Conservation (phyloP, 1,140 invertebrate species). For the Drosophila miranda region DNA sequence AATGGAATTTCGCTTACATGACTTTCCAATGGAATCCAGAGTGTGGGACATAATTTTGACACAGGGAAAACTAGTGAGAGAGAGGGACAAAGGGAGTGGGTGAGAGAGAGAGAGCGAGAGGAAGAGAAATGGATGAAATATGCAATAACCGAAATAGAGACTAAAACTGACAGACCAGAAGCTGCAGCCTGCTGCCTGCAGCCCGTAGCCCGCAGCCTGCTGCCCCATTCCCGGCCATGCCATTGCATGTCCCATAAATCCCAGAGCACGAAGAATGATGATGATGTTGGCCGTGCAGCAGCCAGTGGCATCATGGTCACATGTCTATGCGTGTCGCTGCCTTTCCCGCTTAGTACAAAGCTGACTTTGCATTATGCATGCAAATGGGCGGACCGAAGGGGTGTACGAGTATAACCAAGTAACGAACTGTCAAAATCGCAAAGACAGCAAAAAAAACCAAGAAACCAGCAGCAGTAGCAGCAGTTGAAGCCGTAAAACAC, state of each 20-base stretch:
- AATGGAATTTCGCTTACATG: conserved; percentile 57
- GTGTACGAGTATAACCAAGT: conserved; percentile 55
- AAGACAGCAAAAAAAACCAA: conserved; percentile 45
- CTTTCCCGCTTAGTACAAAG: conserved; percentile 51
- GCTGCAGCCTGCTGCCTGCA: not conserved
- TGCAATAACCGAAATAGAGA: conserved; percentile 65
- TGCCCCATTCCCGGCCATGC: conserved; percentile 13
- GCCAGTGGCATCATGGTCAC: conserved; percentile 33
- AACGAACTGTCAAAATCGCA: conserved; percentile 80
- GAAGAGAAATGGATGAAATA: conserved; percentile 49
- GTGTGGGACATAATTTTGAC: conserved; percentile 44
- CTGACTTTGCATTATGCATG: conserved; percentile 66
- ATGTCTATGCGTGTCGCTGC: conserved; percentile 22
- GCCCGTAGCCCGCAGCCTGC: not conserved
- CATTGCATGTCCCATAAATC: conserved; percentile 59
- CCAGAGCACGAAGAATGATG: conserved; percentile 34
- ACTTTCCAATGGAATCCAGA: conserved; percentile 47
- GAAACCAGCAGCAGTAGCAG: conserved; percentile 4
- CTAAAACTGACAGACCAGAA: conserved; percentile 41
- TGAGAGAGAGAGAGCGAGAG: conserved; percentile 12
- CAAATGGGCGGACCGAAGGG: conserved; percentile 42
- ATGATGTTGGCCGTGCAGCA: conserved; percentile 37
- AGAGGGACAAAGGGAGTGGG: not conserved
- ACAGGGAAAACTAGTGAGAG: conserved; percentile 15
- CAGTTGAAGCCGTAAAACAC: conserved; percentile 11